Conservation (phyloP, 2,888 invertebrate genomes). For the Euclidia mi region DNA sequence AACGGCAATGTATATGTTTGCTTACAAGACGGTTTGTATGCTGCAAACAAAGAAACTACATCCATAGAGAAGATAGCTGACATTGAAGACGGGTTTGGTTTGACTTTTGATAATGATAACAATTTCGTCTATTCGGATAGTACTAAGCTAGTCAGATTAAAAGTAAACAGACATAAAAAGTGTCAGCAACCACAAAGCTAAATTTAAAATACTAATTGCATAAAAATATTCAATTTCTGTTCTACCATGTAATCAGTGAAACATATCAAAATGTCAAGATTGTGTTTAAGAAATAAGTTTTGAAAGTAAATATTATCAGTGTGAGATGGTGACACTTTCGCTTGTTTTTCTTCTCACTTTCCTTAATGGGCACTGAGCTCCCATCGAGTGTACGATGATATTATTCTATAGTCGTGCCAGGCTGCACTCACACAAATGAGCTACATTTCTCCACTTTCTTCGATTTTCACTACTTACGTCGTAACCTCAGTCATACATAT, state of each 20-base stretch:
- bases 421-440: conserved; percentile 42
- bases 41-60: conserved; percentile 57
- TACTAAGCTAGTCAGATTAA: conserved; percentile 60
- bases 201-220: no score
- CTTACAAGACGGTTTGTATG: conserved; percentile 71
- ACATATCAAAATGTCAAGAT: no score
- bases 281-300: no score
- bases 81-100: conserved; percentile 73
- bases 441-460: conserved; percentile 41
- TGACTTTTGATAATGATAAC: conserved; percentile 77
- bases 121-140: conserved; percentile 76
- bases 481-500: neutral
- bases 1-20: conserved; percentile 71
- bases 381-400: conserved; percentile 9
- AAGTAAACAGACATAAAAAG: conserved; percentile 54
- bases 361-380: neutral
- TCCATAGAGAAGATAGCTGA: conserved; percentile 63
- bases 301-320: neutral
- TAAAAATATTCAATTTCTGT: no score
- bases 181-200: conserved; percentile 45
- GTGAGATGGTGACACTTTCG: neutral
- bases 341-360: conserved; percentile 1
- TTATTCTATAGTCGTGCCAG: conserved; percentile 25
- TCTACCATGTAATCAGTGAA: no score
- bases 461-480: neutral